phyloP scores from a whole-genome alignment of 2,113 vertebrate genomes.

The Charadrius vociferus region DNA sequence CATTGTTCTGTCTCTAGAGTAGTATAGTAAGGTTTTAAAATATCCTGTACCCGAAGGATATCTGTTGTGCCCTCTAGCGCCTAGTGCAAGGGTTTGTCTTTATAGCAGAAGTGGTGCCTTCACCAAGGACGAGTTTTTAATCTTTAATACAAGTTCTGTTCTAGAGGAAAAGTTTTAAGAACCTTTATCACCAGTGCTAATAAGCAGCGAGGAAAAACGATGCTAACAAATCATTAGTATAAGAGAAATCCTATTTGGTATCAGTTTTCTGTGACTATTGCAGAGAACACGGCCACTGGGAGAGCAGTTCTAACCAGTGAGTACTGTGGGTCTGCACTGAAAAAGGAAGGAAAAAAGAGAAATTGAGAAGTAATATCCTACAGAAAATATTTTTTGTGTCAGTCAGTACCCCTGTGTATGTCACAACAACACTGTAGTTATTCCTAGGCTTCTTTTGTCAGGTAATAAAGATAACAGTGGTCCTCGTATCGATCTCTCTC shows the following conservation, averaged over 20 bases:
- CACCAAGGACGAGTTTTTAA: accelerated
- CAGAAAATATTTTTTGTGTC: not conserved
- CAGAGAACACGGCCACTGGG: not conserved
- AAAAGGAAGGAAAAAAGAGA: not conserved
- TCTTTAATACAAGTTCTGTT: not conserved
- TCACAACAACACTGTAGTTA: not conserved
- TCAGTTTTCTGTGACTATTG: not conserved
- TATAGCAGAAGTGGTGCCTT: not conserved
- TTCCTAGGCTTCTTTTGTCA: not conserved
- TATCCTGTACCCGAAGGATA: accelerated
- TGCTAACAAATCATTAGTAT: not conserved
- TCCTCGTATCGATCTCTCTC: not conserved
- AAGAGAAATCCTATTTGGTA: not conserved
- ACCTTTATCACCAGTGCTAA: not conserved
- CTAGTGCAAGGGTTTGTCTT: not conserved
- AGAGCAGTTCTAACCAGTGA: not conserved
- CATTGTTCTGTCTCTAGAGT: not conserved
- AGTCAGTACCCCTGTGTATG: accelerated
- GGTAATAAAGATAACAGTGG: not conserved
- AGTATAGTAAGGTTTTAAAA: not conserved
- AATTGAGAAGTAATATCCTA: not conserved
- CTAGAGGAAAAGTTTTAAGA: not conserved
- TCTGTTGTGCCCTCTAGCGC: not conserved
- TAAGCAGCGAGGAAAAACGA: not conserved
- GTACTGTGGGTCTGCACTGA: not conserved